phyloP scores from a whole-genome alignment of 2,797 vertebrate species.

The Xerus rutilus region DNA sequence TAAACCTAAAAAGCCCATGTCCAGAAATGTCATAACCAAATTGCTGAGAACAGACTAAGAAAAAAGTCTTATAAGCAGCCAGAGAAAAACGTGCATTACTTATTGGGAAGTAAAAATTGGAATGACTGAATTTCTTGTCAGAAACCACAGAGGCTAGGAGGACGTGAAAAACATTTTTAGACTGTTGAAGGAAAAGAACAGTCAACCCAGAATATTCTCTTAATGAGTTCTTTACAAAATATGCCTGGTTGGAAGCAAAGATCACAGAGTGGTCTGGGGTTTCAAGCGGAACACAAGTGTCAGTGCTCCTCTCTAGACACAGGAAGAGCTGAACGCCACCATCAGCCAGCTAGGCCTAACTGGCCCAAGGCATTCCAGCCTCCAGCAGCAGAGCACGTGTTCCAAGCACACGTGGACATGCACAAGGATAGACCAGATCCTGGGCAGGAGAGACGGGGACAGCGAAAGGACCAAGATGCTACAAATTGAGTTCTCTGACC shows the following conservation, averaged over 20 bases:
- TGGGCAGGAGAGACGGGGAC: neutral
- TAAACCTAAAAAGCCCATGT: neutral
- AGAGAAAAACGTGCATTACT: neutral
- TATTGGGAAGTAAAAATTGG: neutral
- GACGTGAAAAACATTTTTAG: neutral
- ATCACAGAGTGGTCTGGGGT: neutral
- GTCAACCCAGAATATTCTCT: neutral
- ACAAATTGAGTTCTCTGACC: neutral
- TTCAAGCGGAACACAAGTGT: neutral
- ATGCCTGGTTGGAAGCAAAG: neutral
- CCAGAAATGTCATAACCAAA: neutral
- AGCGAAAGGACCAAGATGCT: neutral
- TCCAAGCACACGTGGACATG: rapidly evolving
- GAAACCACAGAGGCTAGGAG: neutral
- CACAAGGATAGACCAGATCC: neutral
- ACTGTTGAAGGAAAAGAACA: neutral
- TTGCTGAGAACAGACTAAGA: neutral
- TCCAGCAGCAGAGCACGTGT: neutral
- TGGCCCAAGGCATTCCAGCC: neutral
- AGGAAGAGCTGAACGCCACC: neutral
- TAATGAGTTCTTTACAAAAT: neutral
- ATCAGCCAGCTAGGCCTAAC: too few species aligned
- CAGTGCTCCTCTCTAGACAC: neutral
- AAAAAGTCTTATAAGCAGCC: neutral
- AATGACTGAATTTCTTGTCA: neutral